These are phyloP conservation scores for Altica lythri DNA, from an alignment of 2,888 invertebrate species.

Conservation along the genomic window DNA sequence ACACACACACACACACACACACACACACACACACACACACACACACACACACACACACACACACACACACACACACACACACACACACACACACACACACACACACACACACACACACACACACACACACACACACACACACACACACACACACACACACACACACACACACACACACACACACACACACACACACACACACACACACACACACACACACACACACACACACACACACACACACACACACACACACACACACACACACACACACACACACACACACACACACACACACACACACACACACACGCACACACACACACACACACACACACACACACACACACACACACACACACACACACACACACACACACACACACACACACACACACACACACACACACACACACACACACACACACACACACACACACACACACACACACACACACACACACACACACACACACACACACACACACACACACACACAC, in stretches of 20 bases:
- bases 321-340: slow-evolving; percentile 1
- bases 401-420: slow-evolving; percentile 1
- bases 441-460: background rate
- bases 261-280: slow-evolving; percentile 1
- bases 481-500: background rate
- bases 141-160: slow-evolving; percentile 3
- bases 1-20: slow-evolving; percentile 5
- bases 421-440: background rate
- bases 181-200: slow-evolving; percentile 3
- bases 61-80: background rate
- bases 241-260: slow-evolving; percentile 2
- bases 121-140: slow-evolving; percentile 4
- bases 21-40: background rate
- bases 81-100: slow-evolving; percentile 3
- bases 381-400: slow-evolving; percentile 1
- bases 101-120: slow-evolving; percentile 2
- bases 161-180: background rate
- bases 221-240: background rate
- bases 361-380: background rate
- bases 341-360: background rate
- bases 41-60: background rate
- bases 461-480: background rate
- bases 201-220: background rate
- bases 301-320: slow-evolving; percentile 1
- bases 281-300: slow-evolving; percentile 1